phyloP scores from a whole-genome alignment of 2,113 vertebrate species.

The Nesogale talazaci region DNA sequence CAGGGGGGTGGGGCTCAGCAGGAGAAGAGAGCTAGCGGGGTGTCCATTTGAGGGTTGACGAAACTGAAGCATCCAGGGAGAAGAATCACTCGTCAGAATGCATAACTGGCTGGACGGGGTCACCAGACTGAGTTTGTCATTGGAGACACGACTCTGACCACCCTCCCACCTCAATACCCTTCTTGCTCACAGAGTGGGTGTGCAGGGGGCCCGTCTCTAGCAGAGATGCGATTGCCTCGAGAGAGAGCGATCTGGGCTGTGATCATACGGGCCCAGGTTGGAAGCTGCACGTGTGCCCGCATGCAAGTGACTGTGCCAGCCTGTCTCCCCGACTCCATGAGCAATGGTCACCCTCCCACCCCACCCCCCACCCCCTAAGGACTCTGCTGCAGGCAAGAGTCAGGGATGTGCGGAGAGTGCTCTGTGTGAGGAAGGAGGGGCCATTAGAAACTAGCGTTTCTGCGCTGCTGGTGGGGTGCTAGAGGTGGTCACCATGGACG shows the following conservation, averaged over 20 bases:
- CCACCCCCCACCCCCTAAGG: background rate
- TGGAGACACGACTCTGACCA: background rate
- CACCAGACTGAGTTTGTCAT: background rate
- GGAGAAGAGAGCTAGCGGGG: background rate
- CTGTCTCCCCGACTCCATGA: background rate
- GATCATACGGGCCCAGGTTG: background rate
- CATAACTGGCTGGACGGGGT: background rate
- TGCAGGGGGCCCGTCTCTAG: background rate
- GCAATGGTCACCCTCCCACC: too few relatives aligned
- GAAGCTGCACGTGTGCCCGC: background rate
- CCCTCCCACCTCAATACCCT: background rate
- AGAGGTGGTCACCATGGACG: background rate
- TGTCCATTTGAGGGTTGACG: background rate
- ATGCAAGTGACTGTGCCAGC: background rate
- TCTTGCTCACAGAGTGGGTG: background rate
- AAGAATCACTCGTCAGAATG: background rate
- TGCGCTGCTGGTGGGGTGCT: background rate
- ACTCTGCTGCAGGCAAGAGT: background rate
- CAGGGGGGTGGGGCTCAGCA: background rate
- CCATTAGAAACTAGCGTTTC: background rate
- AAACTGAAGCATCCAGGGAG: background rate
- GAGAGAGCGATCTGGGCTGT: background rate
- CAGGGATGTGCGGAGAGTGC: fast-evolving
- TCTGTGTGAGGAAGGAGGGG: background rate
- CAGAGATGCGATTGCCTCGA: background rate